Percentiles rank a stretch among this genome's conserved stretches.
Evolutionary conservation across 2,113 vertebrate species (phyloP).

Genomic region (Apistogramma diplotaenia): DNA sequence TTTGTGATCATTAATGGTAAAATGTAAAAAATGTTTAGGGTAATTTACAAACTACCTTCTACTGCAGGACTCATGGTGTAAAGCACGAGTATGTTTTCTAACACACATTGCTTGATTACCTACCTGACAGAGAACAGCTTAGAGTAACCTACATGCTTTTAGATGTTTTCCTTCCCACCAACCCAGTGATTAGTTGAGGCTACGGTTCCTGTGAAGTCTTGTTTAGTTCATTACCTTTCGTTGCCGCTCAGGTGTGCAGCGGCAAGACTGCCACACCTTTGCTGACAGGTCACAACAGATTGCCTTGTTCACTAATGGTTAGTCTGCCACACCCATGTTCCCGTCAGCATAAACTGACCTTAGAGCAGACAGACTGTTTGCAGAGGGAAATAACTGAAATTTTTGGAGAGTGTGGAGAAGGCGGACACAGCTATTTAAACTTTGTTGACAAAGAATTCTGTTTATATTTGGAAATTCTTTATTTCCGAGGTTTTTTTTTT

Average conservation of each 20-base stretch:
- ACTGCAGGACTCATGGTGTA: neutral
- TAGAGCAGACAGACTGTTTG: neutral
- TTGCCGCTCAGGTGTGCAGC: constrained; percentile 4
- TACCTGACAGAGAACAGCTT: neutral
- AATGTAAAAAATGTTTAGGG: neutral
- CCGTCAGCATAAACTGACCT: neutral
- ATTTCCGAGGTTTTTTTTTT: neutral
- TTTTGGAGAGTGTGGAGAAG: neutral
- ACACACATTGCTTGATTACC: neutral
- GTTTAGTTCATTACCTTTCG: neutral
- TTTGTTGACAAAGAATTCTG: neutral
- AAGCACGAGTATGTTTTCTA: neutral
- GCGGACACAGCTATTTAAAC: neutral
- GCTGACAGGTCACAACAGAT: constrained; percentile 54
- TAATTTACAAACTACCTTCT: neutral
- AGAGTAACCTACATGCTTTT: neutral
- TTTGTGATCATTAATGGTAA: neutral
- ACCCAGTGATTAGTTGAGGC: neutral
- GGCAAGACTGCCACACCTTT: constrained; percentile 28
- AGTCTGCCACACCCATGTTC: constrained; percentile 10
- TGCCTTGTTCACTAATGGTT: constrained; percentile 5
- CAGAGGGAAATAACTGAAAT: neutral
- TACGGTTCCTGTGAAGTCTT: neutral
- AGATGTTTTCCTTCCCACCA: neutral
- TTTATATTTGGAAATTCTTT: neutral